Conservation (phyloP, 2,888 invertebrate genomes). For the Zaprionus bogoriensis region DNA sequence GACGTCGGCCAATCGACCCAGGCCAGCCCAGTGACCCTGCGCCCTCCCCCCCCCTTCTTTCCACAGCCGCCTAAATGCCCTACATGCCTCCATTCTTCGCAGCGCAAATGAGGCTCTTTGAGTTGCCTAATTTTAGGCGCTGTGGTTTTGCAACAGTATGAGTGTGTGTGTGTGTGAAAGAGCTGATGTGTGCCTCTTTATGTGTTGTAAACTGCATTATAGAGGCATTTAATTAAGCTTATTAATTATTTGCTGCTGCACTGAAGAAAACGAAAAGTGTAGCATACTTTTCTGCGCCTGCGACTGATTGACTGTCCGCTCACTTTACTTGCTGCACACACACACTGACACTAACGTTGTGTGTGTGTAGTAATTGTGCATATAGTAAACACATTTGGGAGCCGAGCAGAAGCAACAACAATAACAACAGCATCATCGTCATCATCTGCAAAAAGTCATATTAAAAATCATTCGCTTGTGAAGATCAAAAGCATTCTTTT, state of each 20-base stretch:
- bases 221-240: constrained; percentile 59
- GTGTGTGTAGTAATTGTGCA: constrained; percentile 2
- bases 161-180: constrained; percentile 1
- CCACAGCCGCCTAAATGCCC: neutral
- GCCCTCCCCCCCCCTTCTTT: neutral
- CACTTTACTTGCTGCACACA: constrained; percentile 38
- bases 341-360: neutral
- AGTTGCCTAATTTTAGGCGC: constrained; percentile 60
- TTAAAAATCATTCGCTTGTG: constrained; percentile 82
- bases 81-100: neutral
- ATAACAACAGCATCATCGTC: constrained; percentile 33
- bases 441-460: constrained; percentile 72
- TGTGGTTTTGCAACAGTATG: constrained; percentile 27
- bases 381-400: constrained; percentile 36
- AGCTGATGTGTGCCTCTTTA: neutral
- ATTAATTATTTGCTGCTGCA: constrained; percentile 44
- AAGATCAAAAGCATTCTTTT: constrained; percentile 82
- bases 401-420: constrained; percentile 21
- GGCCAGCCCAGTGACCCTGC: constrained; percentile 5
- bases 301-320: constrained; percentile 60
- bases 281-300: constrained; percentile 16
- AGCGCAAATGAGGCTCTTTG: constrained; percentile 50
- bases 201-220: constrained; percentile 33
- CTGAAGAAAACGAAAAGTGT: neutral
- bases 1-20: constrained; percentile 4